Evolutionary conservation across 2,113 vertebrate genomes (phyloP), one percentile per base, ranked within the genome.

Genomic region (Chamaea fasciata): DNA sequence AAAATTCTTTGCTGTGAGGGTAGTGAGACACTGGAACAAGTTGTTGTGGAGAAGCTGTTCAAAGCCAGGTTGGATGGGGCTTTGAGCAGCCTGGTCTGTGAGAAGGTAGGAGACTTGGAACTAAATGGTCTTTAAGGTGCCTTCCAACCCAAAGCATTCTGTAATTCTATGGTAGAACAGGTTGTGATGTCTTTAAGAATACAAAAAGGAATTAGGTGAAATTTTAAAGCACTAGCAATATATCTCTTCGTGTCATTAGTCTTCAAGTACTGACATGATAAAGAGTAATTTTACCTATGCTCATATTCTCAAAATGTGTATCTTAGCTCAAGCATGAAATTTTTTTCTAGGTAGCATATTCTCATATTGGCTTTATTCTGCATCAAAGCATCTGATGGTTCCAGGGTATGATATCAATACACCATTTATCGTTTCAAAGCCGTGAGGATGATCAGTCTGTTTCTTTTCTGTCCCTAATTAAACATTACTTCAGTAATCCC

Each of bases 401-500:
- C 46, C 52, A 67, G 56, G 55, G 70, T 0, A 0, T 90, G 79
- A 31, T 91, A 87, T 6, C 85, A 88, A 31, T 90, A 83, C 44
- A 47, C 5, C 31, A 15, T 88, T 83, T 83, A 74, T 81, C 22
- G 13, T 85, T 85, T 82, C 39, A 93, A 93, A 91, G 91, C 68
- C 84, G 81, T 85, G 63, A 81, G 82, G 63, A 56, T 46, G 41
- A 89, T 83, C 57, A 65, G 37, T 60, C 84, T 83, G 16, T 80
- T 95, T 93, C 83, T 94, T 77, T 83, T 70, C 71, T 21, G 9
- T 74, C 47, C 47, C 59, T 92, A 83, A 79, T 94, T 84, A 95
- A 94, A 94, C n/a, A 30, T 7, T 70, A 33, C 60, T 88, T 90
- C 69, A 67, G 27, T 86, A 86, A 93, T 90, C 86, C 83, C 47